These are phyloP conservation scores for Tenthredo notha DNA, from an alignment of 2,888 invertebrate species.

Conservation along the genomic window DNA sequence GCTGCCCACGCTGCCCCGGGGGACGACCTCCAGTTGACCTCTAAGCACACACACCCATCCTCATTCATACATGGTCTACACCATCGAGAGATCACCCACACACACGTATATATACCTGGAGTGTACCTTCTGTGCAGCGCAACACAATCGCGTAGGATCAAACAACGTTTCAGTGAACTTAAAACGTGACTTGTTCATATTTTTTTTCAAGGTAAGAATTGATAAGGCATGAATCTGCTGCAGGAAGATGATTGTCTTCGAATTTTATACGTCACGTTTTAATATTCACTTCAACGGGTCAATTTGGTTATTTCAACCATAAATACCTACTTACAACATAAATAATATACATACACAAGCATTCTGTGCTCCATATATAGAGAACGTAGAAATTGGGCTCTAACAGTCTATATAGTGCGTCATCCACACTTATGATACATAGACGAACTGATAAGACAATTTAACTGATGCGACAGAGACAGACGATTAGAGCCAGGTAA, in stretches of 20 bases:
- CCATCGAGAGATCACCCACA: slow-evolving; percentile 33
- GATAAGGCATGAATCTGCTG: background rate
- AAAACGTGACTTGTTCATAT: background rate
- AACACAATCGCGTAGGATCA: slow-evolving; percentile 29
- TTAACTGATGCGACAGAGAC: slow-evolving; percentile 36
- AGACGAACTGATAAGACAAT: slow-evolving; percentile 37
- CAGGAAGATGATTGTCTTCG: background rate
- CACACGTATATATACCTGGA: slow-evolving; percentile 46
- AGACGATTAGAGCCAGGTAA: slow-evolving; percentile 69
- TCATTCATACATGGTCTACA: slow-evolving; percentile 72
- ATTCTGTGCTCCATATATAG: slow-evolving; percentile 76
- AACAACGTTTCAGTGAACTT: slow-evolving; percentile 11
- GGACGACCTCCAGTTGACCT: slow-evolving; percentile 77
- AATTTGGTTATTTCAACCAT: slow-evolving; percentile 60
- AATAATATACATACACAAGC: slow-evolving; percentile 77
- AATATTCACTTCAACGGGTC: slow-evolving; percentile 25
- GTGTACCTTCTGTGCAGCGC: slow-evolving; percentile 22
- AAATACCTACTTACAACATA: slow-evolving; percentile 77
- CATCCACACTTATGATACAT: slow-evolving; percentile 42
- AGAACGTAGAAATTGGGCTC: slow-evolving; percentile 71
- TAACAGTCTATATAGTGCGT: slow-evolving; percentile 59
- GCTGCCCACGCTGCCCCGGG: slow-evolving; percentile 73
- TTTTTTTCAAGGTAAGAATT: background rate
- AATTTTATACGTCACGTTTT: background rate
- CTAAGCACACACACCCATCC: slow-evolving; percentile 75